Percentiles rank a stretch among this genome's conserved stretches.
Conservation (phyloP, 1,140 invertebrate genomes). For the Panagrolaimus sp. region DNA sequence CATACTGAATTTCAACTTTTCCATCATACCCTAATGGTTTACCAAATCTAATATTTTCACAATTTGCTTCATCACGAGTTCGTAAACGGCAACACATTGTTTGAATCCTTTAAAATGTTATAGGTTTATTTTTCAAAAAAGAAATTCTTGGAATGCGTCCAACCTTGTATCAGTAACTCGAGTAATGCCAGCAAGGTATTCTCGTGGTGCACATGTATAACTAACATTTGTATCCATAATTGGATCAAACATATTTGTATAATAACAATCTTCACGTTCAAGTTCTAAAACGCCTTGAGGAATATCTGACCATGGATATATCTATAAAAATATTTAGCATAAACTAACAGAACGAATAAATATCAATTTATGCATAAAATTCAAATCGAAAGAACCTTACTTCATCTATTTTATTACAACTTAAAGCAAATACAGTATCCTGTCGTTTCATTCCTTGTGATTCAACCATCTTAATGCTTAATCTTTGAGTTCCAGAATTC, state of each 20-base stretch:
- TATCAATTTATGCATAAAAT: slow-evolving; percentile 19
- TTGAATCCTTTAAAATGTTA: slow-evolving; percentile 53
- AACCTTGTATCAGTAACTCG: slow-evolving; percentile 50
- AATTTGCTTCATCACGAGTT: slow-evolving; percentile 48
- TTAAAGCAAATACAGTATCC: slow-evolving; percentile 51
- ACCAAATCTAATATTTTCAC: slow-evolving; percentile 39
- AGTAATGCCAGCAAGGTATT: slow-evolving; percentile 54
- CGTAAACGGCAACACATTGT: slow-evolving; percentile 49
- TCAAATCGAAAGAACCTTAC: slow-evolving; percentile 23
- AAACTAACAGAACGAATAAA: not conserved
- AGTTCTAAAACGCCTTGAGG: slow-evolving; percentile 46
- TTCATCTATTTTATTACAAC: slow-evolving; percentile 47
- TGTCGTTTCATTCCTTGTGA: slow-evolving; percentile 54
- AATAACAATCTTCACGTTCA: slow-evolving; percentile 54
- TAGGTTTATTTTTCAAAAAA: not conserved
- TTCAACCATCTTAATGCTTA: slow-evolving; percentile 54
- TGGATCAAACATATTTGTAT: slow-evolving; percentile 51
- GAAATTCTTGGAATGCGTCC: slow-evolving; percentile 19
- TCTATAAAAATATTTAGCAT: slow-evolving; percentile 30
- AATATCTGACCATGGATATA: slow-evolving; percentile 55
- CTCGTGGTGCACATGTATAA: slow-evolving; percentile 41
- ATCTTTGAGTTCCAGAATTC: slow-evolving; percentile 30
- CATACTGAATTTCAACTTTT: slow-evolving; percentile 49
- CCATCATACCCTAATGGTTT: slow-evolving; percentile 49
- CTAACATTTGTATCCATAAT: slow-evolving; percentile 43